Evolutionary conservation across 2,888 invertebrate genomes (phyloP).

Genomic region (Chamaedrilus cognettii): DNA sequence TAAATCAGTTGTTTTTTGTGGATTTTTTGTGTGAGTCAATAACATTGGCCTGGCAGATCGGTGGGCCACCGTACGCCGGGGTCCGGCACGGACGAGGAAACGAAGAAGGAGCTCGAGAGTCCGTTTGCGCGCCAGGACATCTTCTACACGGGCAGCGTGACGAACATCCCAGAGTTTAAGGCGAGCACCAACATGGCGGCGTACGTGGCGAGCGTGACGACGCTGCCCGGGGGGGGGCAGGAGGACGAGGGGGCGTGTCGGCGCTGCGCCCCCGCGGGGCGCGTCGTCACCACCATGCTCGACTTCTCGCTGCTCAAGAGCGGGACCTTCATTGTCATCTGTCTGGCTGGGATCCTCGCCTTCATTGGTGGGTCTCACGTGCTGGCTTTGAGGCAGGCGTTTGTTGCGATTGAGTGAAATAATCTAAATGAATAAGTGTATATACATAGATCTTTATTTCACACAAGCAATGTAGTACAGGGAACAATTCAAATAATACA

Average conservation of each 20-base stretch:
- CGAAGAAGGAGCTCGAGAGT: conserved; percentile 22
- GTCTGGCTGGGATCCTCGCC: conserved; percentile 11
- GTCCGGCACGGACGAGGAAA: no score
- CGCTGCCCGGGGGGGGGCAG: conserved; percentile 65
- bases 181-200: conserved; percentile 86
- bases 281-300: conserved; percentile 68
- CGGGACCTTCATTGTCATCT: conserved; percentile 69
- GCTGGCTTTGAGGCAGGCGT: neutral
- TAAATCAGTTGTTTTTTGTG: no score
- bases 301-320: conserved; percentile 83
- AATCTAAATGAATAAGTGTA: no score
- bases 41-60: no score
- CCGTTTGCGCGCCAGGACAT: conserved; percentile 75
- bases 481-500: no score
- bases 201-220: conserved; percentile 83
- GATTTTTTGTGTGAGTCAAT: no score
- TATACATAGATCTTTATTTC: no score
- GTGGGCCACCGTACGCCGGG: no score
- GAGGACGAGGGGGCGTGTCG: conserved; percentile 15
- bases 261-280: conserved; percentile 19
- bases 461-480: no score
- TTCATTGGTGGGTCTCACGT: conserved; percentile 16
- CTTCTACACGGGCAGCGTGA: conserved; percentile 92
- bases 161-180: conserved; percentile 83
- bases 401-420: no score